Conservation (phyloP, 2,888 invertebrate species). For the Cremastinae sp. region DNA sequence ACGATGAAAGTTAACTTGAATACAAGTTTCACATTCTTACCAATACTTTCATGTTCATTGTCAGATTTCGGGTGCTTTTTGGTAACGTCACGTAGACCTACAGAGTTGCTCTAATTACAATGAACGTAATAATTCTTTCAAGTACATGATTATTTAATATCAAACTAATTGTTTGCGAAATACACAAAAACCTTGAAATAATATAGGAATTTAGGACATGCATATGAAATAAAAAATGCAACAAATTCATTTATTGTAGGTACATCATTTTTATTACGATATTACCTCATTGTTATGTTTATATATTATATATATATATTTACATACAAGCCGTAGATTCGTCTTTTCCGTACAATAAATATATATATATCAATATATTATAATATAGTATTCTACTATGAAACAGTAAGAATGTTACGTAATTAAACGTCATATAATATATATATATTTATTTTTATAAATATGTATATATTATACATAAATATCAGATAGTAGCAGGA, state of each 20-base stretch:
- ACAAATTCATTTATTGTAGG: slow-evolving; percentile 60
- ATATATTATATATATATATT: slow-evolving; percentile 57
- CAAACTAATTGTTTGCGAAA: slow-evolving; percentile 17
- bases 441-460: slow-evolving; percentile 45
- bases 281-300: slow-evolving; percentile 68
- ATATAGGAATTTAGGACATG: no score
- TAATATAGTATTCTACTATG: slow-evolving; percentile 72
- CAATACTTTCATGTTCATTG: no score
- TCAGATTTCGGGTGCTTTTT: no score
- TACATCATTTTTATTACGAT: slow-evolving; percentile 76
- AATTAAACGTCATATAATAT: slow-evolving; percentile 53
- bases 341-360: slow-evolving; percentile 62
- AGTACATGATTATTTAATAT: slow-evolving; percentile 12
- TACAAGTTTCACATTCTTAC: no score
- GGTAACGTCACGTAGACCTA: no score
- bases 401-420: slow-evolving; percentile 63
- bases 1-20: no score
- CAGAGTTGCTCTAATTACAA: no score
- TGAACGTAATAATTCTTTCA: background rate
- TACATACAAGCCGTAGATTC: slow-evolving; percentile 77
- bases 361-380: slow-evolving; percentile 67
- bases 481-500: slow-evolving; percentile 58
- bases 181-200: no score
- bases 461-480: slow-evolving; percentile 53
- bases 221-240: slow-evolving; percentile 24